A percentile compares a stretch with the other conserved stretches of the same genome.
These are phyloP conservation scores for Phoxinus dragarum DNA, from an alignment of 2,797 vertebrate species.

Conservation along the genomic window DNA sequence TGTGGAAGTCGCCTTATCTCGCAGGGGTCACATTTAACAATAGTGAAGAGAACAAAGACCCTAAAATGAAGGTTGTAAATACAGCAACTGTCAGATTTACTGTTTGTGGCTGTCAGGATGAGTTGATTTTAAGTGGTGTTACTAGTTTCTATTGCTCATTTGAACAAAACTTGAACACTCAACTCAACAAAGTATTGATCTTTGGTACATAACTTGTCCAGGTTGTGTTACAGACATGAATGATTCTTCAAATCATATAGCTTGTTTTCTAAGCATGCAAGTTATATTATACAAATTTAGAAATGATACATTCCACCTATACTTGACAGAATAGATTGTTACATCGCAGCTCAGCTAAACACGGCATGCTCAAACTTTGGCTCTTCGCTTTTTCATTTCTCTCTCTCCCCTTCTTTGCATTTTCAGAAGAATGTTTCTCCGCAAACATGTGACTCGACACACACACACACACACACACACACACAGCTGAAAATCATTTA, in stretches of 20 bases:
- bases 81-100: conserved; percentile 65
- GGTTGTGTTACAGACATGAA: neutral
- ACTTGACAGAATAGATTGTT: neutral
- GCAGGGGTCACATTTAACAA: conserved; percentile 74
- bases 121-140: neutral
- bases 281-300: neutral
- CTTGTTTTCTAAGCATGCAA: neutral
- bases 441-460: conserved; percentile 77
- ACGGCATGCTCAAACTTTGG: neutral
- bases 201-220: neutral
- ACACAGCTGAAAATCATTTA: conserved; percentile 85
- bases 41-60: conserved; percentile 72
- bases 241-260: neutral
- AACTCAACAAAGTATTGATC: neutral
- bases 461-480: conserved; percentile 61
- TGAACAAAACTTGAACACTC: neutral
- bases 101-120: conserved; percentile 34
- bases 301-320: neutral
- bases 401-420: conserved; percentile 62
- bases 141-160: neutral
- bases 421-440: conserved; percentile 70
- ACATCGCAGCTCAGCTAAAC: neutral
- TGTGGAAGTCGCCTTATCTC: conserved; percentile 71
- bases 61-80: conserved; percentile 67
- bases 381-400: neutral